Evolutionary conservation across 2,113 vertebrate genomes (phyloP), one percentile per base, ranked within the genome.

Genomic region (Laterallus jamaicensis): DNA sequence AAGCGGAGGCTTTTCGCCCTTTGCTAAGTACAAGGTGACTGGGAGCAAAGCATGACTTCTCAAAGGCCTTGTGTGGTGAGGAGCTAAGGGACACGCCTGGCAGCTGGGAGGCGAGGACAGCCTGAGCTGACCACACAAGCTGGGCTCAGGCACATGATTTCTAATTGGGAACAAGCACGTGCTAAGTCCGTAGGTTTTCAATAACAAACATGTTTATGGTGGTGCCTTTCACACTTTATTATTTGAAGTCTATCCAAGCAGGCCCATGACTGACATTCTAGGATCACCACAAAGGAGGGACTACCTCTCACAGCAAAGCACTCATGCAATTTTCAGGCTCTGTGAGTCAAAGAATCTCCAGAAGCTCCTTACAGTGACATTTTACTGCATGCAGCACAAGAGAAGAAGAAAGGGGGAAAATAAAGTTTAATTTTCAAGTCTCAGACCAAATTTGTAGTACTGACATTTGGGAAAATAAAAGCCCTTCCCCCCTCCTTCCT

Each of bases 111-210:
- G 16, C 1, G 0, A 2, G 11, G 17, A 17, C 3, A 4, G 7
- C 2, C 13, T 3, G 6, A 73, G 49, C 26, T 0, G 0, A 42
- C 14, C 21, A 15, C n/a, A 24, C 37, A 58, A 85, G 58, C 37
- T 37, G 28, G 16, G 15, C 35, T 29, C 50, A n/a, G 63, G 44
- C 49, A 62, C 24, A 7, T 8, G 50, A 40, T 37, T 68, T 58
- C 50, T 58, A 62, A 10, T 5, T 29, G 29, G 52, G n/a, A 7
- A 52, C 14, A 73, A 80, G 37, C 50, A 54, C 26, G 29, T 59
- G 31, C 14, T 78, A 78, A 89, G 92, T 63, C 29, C 31, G 11
- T 32, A 8, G 22, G 14, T 3, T 71, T 92, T 86, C 50, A 89
- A 62, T 58, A 58, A n/a, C n/a, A 77, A 62, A 13, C 11, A 18